A percentile compares a stretch with the other conserved stretches of the same genome.
Conservation (phyloP, 2,888 invertebrate species). For the Synergus itoensis region DNA sequence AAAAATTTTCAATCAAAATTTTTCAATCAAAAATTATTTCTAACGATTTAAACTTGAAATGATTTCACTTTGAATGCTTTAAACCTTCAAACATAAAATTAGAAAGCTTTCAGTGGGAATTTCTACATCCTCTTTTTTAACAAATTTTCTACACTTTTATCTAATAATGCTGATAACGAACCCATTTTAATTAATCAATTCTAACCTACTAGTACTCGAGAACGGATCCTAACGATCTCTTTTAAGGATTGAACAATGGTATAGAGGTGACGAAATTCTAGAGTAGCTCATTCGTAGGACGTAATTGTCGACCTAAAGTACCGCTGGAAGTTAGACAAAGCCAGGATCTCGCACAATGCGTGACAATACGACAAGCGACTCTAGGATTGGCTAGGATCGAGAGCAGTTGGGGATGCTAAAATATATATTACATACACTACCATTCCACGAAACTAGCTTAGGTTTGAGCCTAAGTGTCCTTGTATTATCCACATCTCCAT, state of each 20-base stretch:
- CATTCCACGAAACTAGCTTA: background rate
- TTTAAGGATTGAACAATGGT: slow-evolving; percentile 44
- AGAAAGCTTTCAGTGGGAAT: no score
- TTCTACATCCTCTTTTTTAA: no score
- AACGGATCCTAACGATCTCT: slow-evolving; percentile 45
- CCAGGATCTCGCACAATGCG: slow-evolving; percentile 52
- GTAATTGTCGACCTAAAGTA: slow-evolving; percentile 55
- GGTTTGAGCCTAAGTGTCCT: background rate
- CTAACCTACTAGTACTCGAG: background rate
- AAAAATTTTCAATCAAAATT: background rate
- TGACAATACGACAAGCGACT: slow-evolving; percentile 50
- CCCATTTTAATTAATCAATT: background rate
- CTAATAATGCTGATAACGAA: background rate
- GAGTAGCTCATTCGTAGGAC: slow-evolving; percentile 40
- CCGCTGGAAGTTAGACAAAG: slow-evolving; percentile 54
- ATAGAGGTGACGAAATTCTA: slow-evolving; percentile 48
- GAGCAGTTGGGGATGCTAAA: slow-evolving; percentile 43
- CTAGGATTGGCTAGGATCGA: slow-evolving; percentile 24
- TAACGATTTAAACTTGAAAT: no score
- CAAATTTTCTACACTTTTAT: background rate
- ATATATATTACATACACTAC: slow-evolving; percentile 18
- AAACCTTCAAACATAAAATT: no score
- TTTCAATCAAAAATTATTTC: background rate
- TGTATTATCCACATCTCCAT: background rate
- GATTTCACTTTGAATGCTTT: no score